Base-by-base conservation (phyloP, 2,888 invertebrate genomes). In the Drosophila mercatorum region DNA sequence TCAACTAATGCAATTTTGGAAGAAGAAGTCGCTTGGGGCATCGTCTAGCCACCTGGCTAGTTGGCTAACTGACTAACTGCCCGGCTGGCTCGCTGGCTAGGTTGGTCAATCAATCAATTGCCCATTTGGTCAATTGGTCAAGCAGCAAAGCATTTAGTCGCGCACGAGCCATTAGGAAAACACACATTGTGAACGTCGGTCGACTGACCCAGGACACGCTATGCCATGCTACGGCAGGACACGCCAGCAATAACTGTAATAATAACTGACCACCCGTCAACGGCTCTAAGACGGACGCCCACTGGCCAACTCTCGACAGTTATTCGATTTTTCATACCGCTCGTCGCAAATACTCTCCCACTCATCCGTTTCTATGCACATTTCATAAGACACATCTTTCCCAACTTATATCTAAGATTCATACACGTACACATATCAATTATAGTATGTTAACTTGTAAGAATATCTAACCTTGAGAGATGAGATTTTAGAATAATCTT, bases 111-210 rank as follows among this genome's bases (percentile, higher is more conserved):
- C 67, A 56, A 57, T 47, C 68, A 64, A 52, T 60, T 43, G 40
- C 43, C 11, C 52, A 66, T 43, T 66, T 28, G 44, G 46, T 47
- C 56, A 43, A 17, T 59, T 68, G 77, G 64, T 38, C 72, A 72
- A 78, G 67, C 81, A 67, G 47, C 69, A 77, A 77, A 73, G 69
- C 81, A 78, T 78, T 80, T 80, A 80, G 78, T 60, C 56, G 67
- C 80, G 72, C 77, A 78, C 51, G 77, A 67, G 47, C 60, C 68
- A 78, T 78, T 80, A 68, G 65, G 46, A 66, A 75, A 79, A 69
- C 62, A 71, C 63, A 72, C 22, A 60, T 34, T 41, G 26, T n/a
- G n/a, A 40, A 46, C 28, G 44, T 3, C 22, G 26, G 11, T 40
- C 28, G 38, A 44, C 68, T 53, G 51, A 43, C 41, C 57, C 58